These are phyloP conservation scores for Irena cyanogastra DNA, from an alignment of 2,113 vertebrate species.

Conservation along the genomic window DNA sequence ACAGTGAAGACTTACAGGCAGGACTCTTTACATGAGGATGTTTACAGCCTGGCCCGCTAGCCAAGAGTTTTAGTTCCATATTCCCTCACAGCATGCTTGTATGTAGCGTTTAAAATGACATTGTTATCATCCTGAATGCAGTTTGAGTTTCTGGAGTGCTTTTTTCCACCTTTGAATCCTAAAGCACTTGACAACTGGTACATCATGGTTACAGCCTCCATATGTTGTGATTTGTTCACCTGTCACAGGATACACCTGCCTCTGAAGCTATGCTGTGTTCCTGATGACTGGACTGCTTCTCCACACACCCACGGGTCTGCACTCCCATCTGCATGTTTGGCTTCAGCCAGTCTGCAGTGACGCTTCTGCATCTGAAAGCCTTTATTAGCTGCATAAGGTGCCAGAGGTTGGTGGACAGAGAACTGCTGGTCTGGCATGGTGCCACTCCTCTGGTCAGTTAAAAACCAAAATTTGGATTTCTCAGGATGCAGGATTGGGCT, in stretches of 20 bases:
- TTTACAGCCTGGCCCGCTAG: slow-evolving; percentile 21
- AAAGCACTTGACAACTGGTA: background rate
- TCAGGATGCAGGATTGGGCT: background rate
- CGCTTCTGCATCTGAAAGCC: background rate
- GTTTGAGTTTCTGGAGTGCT: background rate
- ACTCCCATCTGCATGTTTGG: background rate
- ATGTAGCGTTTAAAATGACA: background rate
- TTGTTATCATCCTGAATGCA: background rate
- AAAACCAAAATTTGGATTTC: background rate
- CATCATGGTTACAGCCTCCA: background rate
- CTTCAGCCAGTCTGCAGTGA: background rate
- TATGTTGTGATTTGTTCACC: background rate
- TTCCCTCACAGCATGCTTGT: background rate
- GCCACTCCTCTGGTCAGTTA: background rate
- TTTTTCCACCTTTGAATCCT: background rate
- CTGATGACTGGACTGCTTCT: background rate
- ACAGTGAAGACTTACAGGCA: slow-evolving; percentile 57
- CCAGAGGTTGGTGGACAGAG: background rate
- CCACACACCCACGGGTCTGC: background rate
- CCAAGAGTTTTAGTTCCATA: slow-evolving; percentile 58
- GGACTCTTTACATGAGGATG: slow-evolving; percentile 26
- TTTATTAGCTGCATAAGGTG: background rate
- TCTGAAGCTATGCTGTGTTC: background rate
- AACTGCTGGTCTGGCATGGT: background rate
- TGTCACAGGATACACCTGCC: background rate